These are phyloP conservation scores for Drosophila simulans DNA, from an alignment of 1,140 invertebrate species.

Conservation along the genomic window DNA sequence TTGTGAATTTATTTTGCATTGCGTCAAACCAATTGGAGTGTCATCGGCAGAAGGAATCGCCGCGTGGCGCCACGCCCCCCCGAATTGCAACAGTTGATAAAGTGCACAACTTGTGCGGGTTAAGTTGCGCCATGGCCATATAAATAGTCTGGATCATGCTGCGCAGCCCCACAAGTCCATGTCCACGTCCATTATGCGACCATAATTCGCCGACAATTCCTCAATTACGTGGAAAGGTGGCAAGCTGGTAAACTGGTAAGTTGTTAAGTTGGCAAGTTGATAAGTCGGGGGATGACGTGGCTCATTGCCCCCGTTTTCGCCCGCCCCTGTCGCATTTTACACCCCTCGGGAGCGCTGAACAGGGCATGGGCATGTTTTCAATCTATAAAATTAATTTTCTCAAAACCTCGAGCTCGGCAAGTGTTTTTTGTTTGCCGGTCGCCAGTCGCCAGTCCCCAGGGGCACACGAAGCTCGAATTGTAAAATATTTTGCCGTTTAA, in stretches of 20 bases:
- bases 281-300: background rate
- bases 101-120: constrained; percentile 69
- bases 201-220: constrained; percentile 79
- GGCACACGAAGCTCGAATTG: constrained; percentile 44
- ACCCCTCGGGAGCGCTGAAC: background rate
- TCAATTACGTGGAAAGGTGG: constrained; percentile 62
- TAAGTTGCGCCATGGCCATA: constrained; percentile 23
- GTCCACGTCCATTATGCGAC: constrained; percentile 52
- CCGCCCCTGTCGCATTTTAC: background rate
- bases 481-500: constrained; percentile 58
- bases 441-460: constrained; percentile 30
- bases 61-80: constrained; percentile 68
- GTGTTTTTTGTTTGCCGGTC: constrained; percentile 28
- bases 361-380: constrained; percentile 59
- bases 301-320: background rate
- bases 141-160: constrained; percentile 51
- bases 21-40: constrained; percentile 81
- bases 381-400: constrained; percentile 84
- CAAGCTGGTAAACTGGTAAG: no score
- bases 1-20: constrained; percentile 32
- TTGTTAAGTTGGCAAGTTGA: background rate
- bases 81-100: constrained; percentile 74
- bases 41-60: constrained; percentile 67
- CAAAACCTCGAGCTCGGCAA: constrained; percentile 39
- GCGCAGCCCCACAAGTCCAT: background rate